Evolutionary conservation across 2,888 invertebrate species (phyloP), one percentile per base, ranked within the genome.

Genomic region (Drosophila birchii): DNA sequence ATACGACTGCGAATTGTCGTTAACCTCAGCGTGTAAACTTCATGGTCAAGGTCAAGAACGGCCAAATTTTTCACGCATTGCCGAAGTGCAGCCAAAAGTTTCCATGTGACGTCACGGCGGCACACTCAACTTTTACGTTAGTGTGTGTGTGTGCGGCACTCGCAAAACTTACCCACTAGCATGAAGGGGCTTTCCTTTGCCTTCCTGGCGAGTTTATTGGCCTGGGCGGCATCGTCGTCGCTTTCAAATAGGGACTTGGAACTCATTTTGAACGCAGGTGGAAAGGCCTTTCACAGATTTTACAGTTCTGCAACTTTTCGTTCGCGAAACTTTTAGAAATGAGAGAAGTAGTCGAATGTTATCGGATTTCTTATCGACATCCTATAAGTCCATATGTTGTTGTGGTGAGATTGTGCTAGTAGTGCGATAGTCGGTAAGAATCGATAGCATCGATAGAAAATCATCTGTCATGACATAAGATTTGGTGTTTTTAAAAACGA

Each of bases 171-270:
- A 96, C 96, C 96, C 78, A 95, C 92, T 51, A 95, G 93, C 94
- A 96, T 95, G 89, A 96, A 95, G 0, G 96, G 96, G 2, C 95
- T 94, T 87, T 96, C 96, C 90, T 95, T 95, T 3, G 95, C 94
- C 90, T 96, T 96, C 76, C 94, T 94, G 1, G 94, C 93, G 45
- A 96, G 91, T 86, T 94, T 94, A n/a, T 89, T 84, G 38, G 78
- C 68, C 51, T 84, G 78, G 12, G 79, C 81, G 16, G 86, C 89
- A 68, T 92, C 91, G 3, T 69, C 80, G 11, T 87, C 81, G 45
- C 81, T 80, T 60, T 90, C 90, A 71, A 92, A 92, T 51, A 88
- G 81, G 14, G 92, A 92, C 80, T 92, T 92, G 32, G 87, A 82
- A 76, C 86, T 90, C 91, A 91, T 92, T 59, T 56, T 76, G 44